A percentile compares a stretch with the other conserved stretches of the same genome.
phyloP scores from a whole-genome alignment of 2,113 vertebrate species.

The Cebus imitator region DNA sequence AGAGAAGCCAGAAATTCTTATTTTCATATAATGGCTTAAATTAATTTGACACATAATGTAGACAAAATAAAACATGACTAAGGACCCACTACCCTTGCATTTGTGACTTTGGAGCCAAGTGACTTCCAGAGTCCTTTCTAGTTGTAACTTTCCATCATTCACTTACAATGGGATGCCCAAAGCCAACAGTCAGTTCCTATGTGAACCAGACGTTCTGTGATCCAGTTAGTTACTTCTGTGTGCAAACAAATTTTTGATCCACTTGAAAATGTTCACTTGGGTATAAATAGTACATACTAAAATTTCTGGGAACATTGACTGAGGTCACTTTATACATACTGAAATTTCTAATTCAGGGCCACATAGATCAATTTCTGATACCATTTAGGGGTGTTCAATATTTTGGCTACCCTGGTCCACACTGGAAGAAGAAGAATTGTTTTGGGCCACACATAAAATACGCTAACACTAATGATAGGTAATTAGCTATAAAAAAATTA shows the following conservation, averaged over 20 bases:
- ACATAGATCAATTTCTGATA: not conserved
- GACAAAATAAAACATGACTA: not conserved
- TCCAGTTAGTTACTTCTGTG: not conserved
- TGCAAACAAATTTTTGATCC: not conserved
- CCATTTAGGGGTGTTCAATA: not conserved
- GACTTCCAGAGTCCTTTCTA: not conserved
- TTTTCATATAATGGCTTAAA: not conserved
- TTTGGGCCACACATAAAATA: too few species aligned
- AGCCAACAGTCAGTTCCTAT: not conserved
- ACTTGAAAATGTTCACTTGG: not conserved
- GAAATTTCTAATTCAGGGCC: not conserved
- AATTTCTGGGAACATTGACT: not conserved
- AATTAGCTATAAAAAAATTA: too few species aligned
- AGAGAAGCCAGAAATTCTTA: not conserved
- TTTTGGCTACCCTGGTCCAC: too few species aligned
- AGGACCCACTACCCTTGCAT: not conserved
- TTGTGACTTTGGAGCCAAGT: not conserved
- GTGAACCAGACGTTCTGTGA: not conserved
- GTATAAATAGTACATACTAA: not conserved
- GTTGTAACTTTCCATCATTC: not conserved
- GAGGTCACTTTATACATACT: not conserved
- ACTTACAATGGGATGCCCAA: not conserved
- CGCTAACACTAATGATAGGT: too few species aligned
- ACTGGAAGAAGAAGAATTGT: too few species aligned
- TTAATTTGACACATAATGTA: not conserved